Base-by-base conservation (phyloP, 2,888 invertebrate genomes). In the Andrena bucephala region DNA sequence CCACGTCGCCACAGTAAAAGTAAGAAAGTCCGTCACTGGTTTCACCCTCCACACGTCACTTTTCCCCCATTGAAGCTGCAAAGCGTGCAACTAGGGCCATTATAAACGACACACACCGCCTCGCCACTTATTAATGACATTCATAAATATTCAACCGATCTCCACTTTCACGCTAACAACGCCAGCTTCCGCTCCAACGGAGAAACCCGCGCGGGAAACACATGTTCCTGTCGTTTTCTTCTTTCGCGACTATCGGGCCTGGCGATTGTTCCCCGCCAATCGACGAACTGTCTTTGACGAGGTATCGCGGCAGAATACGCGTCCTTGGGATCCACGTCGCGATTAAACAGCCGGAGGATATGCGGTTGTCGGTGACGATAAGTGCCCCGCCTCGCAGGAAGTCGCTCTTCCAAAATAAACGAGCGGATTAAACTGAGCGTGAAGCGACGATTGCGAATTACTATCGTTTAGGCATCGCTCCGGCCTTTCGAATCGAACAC, bases 301-400 rank as follows among this genome's bases (percentile, higher is more conserved):
- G 36, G 7, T 57, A 54, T 24, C 52, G 31, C 20, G 8, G 42
- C 29, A n/a, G 27, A 54, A 65, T 36, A 42, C 50, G 62, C 7
- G 52, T 42, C 33, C 36, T 69, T 24, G 10, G 33, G 16, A 36
- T 29, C 24, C 13, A 2, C 78, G 48, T 13, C 8, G 31, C 54
- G 50, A 63, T 72, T 60, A 76, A 66, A 88, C 80, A 73, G 62
- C 29, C 71, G 48, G 80, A 86, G 85, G 88, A 88, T 87, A 73
- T 79, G 88, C 85, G 88, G 88, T 87, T 77, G 86, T 75, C 87
- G 86, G 84, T 88, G 70, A 78, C 81, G 89, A 89, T 89, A 89
- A 88, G 52, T 69, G 77, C 52, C 73, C 65, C 66, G 73, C 72
- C 76, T 73, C 59, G 27, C 75, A 80, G 86, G 83, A 87, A 86